Base-by-base conservation (phyloP, 1,140 invertebrate genomes). In the Zaprionus davidi region DNA sequence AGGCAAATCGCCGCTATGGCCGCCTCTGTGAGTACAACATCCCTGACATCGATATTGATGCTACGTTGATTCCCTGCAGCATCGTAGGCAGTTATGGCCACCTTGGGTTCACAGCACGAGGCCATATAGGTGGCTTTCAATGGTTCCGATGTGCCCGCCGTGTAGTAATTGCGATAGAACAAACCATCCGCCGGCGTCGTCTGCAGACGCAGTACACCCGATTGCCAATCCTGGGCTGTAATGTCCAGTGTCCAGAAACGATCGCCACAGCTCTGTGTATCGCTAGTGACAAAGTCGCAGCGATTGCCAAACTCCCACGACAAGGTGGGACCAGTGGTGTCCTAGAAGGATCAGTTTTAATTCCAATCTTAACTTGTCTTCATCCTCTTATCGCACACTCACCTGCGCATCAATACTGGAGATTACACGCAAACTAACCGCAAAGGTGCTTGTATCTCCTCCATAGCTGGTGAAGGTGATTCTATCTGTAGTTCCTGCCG, bases 211-310 rank as follows among this genome's bases (percentile, higher is more conserved):
- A 95, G 93, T 5, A 96, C 91, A 79, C 95, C 95, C 94, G 93
- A 94, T 24, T 94, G 92, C 66, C 92, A 86, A 78, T 95, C 95
- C 72, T 94, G 94, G 2, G 94, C 93, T 1, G 93, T 93, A 12
- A 96, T 91, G 20, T 95, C 94, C 2, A 95, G 83, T n/a, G 94
- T 94, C 95, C 95, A 96, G 44, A 92, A 93, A 49, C 94, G 93
- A 76, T 94, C 94, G 0, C 92, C 92, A 71, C 95, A 96, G 79
- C 34, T 93, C 76, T 5, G 82, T 88, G 74, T 78, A 22, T 82
- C 78, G 5, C 71, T 75, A 0, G 73, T 59, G 1, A 90, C 62
- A 59, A 79, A 91, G 20, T 73, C 92, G 56, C 85, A 93, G 84
- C 81, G 93, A 71, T 51, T 94, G 91, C 92, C 94, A 93, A 69